These are phyloP conservation scores for Ennomos erosarius DNA, from an alignment of 2,888 invertebrate genomes.

Conservation along the genomic window DNA sequence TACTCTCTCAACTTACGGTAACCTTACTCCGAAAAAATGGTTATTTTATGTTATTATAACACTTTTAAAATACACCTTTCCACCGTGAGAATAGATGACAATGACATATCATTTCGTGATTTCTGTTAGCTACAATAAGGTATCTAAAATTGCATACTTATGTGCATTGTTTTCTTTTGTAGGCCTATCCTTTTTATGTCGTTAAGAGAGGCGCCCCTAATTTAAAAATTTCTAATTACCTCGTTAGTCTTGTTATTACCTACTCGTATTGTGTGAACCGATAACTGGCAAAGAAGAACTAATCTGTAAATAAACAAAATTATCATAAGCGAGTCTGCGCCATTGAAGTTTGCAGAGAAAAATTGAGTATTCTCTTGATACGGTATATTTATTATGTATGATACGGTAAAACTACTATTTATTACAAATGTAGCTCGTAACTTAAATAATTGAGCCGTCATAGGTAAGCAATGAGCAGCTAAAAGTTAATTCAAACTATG, in stretches of 20 bases:
- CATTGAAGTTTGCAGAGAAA: too few species aligned
- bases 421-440: too few species aligned
- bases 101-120: slow-evolving; percentile 39
- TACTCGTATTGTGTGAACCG: background rate
- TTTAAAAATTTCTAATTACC: too few species aligned
- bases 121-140: slow-evolving; percentile 12
- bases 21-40: slow-evolving; percentile 10
- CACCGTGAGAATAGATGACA: slow-evolving; percentile 48
- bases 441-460: too few species aligned
- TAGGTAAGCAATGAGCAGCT: too few species aligned
- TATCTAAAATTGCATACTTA: slow-evolving; percentile 14
- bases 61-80: slow-evolving; percentile 42
- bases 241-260: too few species aligned
- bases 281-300: background rate
- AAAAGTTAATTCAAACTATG: too few species aligned
- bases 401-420: too few species aligned
- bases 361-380: too few species aligned
- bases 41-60: slow-evolving; percentile 33
- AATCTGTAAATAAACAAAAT: too few species aligned
- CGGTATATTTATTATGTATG: too few species aligned
- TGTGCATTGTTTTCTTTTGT: slow-evolving; percentile 16
- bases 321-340: too few species aligned
- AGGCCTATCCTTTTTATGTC: slow-evolving; percentile 15
- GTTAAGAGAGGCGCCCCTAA: slow-evolving; percentile 1
- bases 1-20: slow-evolving; percentile 1